Evolutionary conservation across 2,113 vertebrate species (phyloP), one percentile per base, ranked within the genome.

Genomic region (Phyllopteryx taeniolatus): DNA sequence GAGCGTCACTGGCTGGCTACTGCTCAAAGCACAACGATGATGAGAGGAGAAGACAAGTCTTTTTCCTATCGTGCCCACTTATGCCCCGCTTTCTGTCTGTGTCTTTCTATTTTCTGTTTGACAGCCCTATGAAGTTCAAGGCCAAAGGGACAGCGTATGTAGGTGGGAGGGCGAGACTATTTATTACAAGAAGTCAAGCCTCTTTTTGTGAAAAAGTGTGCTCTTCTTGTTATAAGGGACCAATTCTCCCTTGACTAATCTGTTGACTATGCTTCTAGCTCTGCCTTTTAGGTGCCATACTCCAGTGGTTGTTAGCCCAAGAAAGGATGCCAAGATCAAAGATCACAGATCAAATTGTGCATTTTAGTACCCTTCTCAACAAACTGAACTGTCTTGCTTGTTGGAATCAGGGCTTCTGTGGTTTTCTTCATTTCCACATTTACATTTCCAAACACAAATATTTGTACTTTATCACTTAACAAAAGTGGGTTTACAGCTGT

Each of bases 61-160:
- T 31, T 59, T 49, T 69, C 17, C 22, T 42, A 43, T 33, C 0
- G 3, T 15, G 43, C 6, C 4, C 20, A 43, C 33, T 39, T 39
- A 3, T 39, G 35, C 35, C 7, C 4, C 15, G 42, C 33, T 14
- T 9, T 5, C 11, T 61, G 35, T 56, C 8, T 22, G 19, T n/a
- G 22, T 54, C 20, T n/a, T 54, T 54, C 2, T 10, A 64, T 20
- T 66, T 64, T 60, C 54, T 73, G 74, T 76, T 68, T 63, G 27
- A 39, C 35, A 39, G 35, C 35, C 0, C 35, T 3, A 59, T 79
- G 43, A 75, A 82, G 80, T 85, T 88, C 83, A 85, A 86, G 77
- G 78, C 79, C 73, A 65, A 62, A 71, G 49, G 47, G 63, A 59
- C 8, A 67, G 19, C 13, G 12, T 19, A 1, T 17, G 15, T 5